Conservation (phyloP, 2,113 vertebrate species). For the Tetrao urogallus region DNA sequence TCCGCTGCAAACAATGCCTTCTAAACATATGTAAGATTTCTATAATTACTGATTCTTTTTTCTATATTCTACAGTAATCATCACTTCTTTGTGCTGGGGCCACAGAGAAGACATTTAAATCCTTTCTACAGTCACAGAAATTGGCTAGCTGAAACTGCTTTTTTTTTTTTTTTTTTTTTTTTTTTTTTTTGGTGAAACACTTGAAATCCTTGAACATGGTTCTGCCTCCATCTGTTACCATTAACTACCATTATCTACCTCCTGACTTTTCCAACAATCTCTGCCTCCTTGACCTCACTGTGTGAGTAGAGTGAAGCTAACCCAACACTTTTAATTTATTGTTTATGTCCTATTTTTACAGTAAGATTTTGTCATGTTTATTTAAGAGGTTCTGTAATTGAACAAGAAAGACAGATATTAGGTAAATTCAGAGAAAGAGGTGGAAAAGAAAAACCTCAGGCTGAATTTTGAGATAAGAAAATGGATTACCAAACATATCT, state of each 20-base stretch:
- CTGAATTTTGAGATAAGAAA: background rate
- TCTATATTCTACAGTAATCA: background rate
- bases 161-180: too few relatives aligned
- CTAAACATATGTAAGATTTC: background rate
- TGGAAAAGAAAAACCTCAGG: background rate
- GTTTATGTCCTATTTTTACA: background rate
- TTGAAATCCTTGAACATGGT: background rate
- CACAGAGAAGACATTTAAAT: background rate
- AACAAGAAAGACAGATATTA: accelerated
- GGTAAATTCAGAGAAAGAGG: background rate
- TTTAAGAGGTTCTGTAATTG: background rate
- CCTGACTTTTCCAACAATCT: accelerated
- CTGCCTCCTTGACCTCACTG: background rate
- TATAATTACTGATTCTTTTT: background rate
- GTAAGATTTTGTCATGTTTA: accelerated
- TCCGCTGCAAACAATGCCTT: background rate
- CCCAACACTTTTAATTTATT: accelerated
- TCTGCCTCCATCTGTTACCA: background rate
- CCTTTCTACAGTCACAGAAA: background rate
- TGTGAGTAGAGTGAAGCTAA: background rate
- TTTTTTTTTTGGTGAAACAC: background rate
- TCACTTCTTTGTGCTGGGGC: background rate
- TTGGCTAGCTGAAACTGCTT: background rate
- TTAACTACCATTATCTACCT: background rate
- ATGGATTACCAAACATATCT: background rate